Percentiles rank a stretch among this genome's conserved stretches.
Conservation (phyloP, 2,888 invertebrate species). For the Ophion ellenae region DNA sequence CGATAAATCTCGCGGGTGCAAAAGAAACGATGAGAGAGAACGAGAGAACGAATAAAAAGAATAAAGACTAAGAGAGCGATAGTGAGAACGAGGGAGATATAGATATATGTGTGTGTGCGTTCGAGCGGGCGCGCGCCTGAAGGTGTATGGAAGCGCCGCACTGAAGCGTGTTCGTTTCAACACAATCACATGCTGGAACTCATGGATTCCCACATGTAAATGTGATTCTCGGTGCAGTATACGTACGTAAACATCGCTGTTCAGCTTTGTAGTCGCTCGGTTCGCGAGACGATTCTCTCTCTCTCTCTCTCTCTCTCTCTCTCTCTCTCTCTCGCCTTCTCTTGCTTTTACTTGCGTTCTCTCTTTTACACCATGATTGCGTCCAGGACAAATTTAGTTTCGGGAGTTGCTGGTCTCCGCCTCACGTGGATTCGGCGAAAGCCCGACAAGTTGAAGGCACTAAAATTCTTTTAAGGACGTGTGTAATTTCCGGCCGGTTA, state of each 20-base stretch:
- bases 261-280: slow-evolving; percentile 5
- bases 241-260: slow-evolving; percentile 25
- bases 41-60: slow-evolving; percentile 17
- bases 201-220: slow-evolving; percentile 25
- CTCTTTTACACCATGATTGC: slow-evolving; percentile 24
- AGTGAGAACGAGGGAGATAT: slow-evolving; percentile 18
- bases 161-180: slow-evolving; percentile 43
- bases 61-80: slow-evolving; percentile 5
- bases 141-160: slow-evolving; percentile 13
- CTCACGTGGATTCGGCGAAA: slow-evolving; percentile 29
- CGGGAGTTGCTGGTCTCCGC: slow-evolving; percentile 10
- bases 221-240: neutral
- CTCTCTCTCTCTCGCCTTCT: neutral
- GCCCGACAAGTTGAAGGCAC: slow-evolving; percentile 25
- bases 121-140: neutral
- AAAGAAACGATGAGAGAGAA: slow-evolving; percentile 30
- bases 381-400: slow-evolving; percentile 50
- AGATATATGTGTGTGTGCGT: neutral
- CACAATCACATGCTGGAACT: slow-evolving; percentile 13
- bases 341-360: neutral
- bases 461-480: slow-evolving; percentile 52
- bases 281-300: slow-evolving; percentile 13
- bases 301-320: neutral
- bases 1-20: slow-evolving; percentile 60
- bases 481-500: slow-evolving; percentile 50